Base-by-base conservation (phyloP, 2,113 vertebrate genomes). In the Chlamydotis undulata region DNA sequence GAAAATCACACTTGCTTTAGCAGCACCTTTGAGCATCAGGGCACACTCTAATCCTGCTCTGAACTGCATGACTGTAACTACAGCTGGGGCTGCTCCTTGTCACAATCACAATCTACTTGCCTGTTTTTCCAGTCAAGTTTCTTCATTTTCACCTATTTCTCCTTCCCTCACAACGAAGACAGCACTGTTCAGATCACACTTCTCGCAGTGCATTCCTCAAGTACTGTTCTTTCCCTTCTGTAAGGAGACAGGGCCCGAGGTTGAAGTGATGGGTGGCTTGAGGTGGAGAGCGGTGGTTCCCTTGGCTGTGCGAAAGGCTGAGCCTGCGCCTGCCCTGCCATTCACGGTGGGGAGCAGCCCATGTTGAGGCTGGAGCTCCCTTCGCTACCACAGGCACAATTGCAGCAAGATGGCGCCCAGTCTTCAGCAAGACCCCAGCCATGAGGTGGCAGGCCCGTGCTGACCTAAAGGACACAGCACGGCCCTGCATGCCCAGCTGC, bases 141-240 rank as follows among this genome's bases (percentile, higher is more conserved):
- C 60, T 61, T 65, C 12, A 28, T 28, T 83, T 88, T 52, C 25
- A 55, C 39, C 21, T 55, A 39, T 33, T 57, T n/a, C 63, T 31
- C 31, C 29, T 59, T 41, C 47, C 39, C 23, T 76, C 49, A 49
- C 15, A 80, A 5, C 43, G 15, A 35, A 10, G 52, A 8, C 33
- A 61, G 3, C 0, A 1, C 24, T 14, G 10, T 5, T 64, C 47
- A 15, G 37, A 16, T 18, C 7, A 1, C 26, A 7, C 17, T 35
- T 15, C 57, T 61, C 19, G 7, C 0, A 0, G 1, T 2, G 5
- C 0, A 0, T 9, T 19, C n/a, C 41, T n/a, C 4, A 1, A n/a
- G 14, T 6, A 55, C 13, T 9, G 12, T 10, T 53, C 31, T 47
- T 4, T 4, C 45, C 14, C 8, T 49, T 25, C 22, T 6, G 28